Conservation (phyloP, 2,888 invertebrate genomes). For the Lumbricus terrestris region DNA sequence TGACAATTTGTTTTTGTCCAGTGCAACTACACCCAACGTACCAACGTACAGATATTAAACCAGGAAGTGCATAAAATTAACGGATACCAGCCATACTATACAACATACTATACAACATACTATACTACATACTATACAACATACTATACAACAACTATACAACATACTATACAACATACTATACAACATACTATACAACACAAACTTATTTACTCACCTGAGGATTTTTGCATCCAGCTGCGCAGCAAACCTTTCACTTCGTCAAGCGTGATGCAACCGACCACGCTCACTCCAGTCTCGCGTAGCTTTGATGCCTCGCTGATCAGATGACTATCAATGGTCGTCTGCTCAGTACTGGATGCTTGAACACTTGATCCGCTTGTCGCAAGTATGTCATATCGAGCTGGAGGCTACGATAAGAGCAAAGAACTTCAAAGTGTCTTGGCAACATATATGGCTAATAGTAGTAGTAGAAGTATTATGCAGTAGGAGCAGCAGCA, state of each 20-base stretch:
- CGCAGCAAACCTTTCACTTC: background rate
- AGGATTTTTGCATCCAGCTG: background rate
- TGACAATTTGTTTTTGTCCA: too few relatives aligned
- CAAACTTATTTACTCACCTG: background rate
- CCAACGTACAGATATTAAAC: background rate
- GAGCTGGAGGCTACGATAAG: background rate
- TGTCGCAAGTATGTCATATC: background rate
- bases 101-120: background rate
- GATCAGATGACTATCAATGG: background rate
- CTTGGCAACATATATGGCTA: background rate
- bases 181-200: background rate
- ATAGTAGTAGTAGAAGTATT: too few relatives aligned
- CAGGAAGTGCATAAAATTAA: background rate
- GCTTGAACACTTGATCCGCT: background rate
- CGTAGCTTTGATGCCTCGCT: background rate
- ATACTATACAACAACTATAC: too few relatives aligned
- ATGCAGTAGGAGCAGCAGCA: too few relatives aligned
- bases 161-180: too few relatives aligned
- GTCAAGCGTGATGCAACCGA: background rate
- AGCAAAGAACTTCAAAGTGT: background rate
- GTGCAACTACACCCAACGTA: background rate
- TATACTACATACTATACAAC: too few relatives aligned
- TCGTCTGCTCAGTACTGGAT: background rate
- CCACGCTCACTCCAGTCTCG: background rate
- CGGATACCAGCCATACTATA: background rate